Evolutionary conservation across 1,140 invertebrate species (phyloP), one percentile per base, ranked within the genome.

Genomic region (Pseudomyrmex cubaensis): DNA sequence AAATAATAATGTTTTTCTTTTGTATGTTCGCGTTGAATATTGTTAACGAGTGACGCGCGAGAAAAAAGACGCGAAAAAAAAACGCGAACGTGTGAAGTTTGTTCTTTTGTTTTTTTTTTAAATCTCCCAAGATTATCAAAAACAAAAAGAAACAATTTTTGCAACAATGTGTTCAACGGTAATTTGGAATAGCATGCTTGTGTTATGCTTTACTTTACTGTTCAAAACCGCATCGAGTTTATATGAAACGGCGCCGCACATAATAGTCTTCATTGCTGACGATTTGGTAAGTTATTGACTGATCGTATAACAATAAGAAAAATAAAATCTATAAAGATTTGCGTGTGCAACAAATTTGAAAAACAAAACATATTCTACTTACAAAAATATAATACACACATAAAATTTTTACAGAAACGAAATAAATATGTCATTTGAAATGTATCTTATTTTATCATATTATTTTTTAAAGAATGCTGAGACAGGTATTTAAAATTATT

Each of bases 231-330:
- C 66, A 0, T 66, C 83, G 44, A 85, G 89, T 12, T 86, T 93
- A 15, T 93, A 93, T 61, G 88, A 92, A 74, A 78, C 86, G 25
- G 35, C 76, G 8, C 93, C 86, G 80, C 94, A 96, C 80, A 95
- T 96, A 61, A 93, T 96, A 9, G 94, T 96, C 78, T 95, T 96
- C 44, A 94, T 96, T 94, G 95, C 94, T 0, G 96, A 96, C 89
- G 95, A 96, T 92, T 93, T 96, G 95, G 96, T 96, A 92, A 92
- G 94, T 73, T 46, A 57, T 52, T 72, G 5, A 46, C 48, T 35
- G 10, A 8, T 73, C 17, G 48, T 12, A 12, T 7, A 35, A 35
- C 35, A 35, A 35, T 35, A 35, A 35, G 7, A 35, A 7, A 35
- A 35, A 35, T 35, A 35, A 35, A 35, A 35, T 35, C 35, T 35